These are phyloP conservation scores for Theodoxus fluviatilis DNA, from an alignment of 2,888 invertebrate species.

Conservation along the genomic window DNA sequence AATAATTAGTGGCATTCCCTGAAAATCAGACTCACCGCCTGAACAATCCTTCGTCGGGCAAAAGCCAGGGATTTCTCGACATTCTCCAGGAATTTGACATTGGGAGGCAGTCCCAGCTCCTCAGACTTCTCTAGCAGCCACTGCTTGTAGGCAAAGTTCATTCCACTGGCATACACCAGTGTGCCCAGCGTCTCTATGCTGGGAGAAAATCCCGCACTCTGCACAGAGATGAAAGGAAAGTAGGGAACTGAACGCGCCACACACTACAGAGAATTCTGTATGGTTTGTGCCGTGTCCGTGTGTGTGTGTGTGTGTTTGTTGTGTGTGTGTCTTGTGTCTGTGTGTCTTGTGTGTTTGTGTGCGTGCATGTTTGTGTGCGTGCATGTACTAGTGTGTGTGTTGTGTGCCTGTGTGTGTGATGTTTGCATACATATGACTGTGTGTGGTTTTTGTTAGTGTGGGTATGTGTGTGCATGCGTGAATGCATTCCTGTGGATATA, in stretches of 20 bases:
- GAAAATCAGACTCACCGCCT: constrained; percentile 41
- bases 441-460: too few relatives aligned
- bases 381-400: too few relatives aligned
- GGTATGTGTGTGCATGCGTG: too few relatives aligned
- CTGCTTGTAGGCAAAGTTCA: constrained; percentile 74
- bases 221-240: constrained; percentile 22
- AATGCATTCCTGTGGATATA: too few relatives aligned
- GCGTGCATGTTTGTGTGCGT: too few relatives aligned
- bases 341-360: too few relatives aligned
- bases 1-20: background rate
- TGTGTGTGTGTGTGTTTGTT: too few relatives aligned
- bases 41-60: constrained; percentile 69
- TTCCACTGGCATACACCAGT: constrained; percentile 72
- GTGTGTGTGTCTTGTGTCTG: too few relatives aligned
- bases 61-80: constrained; percentile 73
- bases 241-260: background rate
- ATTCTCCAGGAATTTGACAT: constrained; percentile 72
- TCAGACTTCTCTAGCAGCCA: constrained; percentile 75
- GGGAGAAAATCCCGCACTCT: constrained; percentile 69
- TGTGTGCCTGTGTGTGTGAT: too few relatives aligned
- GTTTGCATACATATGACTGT: too few relatives aligned
- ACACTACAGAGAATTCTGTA: too few relatives aligned
- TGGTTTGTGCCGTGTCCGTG: too few relatives aligned
- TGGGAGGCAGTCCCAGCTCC: constrained; percentile 73
- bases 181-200: constrained; percentile 80